Conservation (phyloP, 2,797 vertebrate genomes). For the Sphaeramia orbicularis region DNA sequence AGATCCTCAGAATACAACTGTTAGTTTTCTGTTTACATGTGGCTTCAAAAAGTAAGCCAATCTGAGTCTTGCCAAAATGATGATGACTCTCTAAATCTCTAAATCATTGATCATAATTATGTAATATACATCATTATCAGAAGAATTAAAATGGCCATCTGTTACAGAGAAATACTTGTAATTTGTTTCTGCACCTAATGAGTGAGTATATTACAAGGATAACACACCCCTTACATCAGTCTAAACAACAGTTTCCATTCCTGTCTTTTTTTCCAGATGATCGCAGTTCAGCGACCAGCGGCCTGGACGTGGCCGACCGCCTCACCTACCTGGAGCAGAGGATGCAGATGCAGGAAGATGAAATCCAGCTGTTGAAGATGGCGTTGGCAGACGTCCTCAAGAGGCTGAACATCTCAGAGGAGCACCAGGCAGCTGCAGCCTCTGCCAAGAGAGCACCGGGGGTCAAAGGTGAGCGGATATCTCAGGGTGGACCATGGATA, state of each 20-base stretch:
- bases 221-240: too few species aligned
- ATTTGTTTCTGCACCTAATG: too few species aligned
- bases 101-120: too few species aligned
- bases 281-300: constrained; percentile 92
- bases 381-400: constrained; percentile 95
- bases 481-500: neutral
- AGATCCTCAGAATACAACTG: too few species aligned
- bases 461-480: constrained; percentile 72
- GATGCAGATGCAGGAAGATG: constrained; percentile 98
- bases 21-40: too few species aligned
- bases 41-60: too few species aligned
- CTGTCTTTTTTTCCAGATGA: constrained; percentile 84
- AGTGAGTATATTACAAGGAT: too few species aligned
- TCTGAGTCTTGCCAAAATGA: too few species aligned
- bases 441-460: constrained; percentile 86
- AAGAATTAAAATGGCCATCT: too few species aligned
- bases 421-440: constrained; percentile 89
- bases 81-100: too few species aligned
- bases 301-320: constrained; percentile 93
- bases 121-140: too few species aligned
- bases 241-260: neutral
- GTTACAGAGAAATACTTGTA: too few species aligned
- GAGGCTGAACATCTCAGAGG: constrained; percentile 93
- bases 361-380: constrained; percentile 96
- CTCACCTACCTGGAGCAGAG: constrained; percentile 96